Evolutionary conservation across 2,113 vertebrate species (phyloP).

Genomic region (Callionymus lyra): DNA sequence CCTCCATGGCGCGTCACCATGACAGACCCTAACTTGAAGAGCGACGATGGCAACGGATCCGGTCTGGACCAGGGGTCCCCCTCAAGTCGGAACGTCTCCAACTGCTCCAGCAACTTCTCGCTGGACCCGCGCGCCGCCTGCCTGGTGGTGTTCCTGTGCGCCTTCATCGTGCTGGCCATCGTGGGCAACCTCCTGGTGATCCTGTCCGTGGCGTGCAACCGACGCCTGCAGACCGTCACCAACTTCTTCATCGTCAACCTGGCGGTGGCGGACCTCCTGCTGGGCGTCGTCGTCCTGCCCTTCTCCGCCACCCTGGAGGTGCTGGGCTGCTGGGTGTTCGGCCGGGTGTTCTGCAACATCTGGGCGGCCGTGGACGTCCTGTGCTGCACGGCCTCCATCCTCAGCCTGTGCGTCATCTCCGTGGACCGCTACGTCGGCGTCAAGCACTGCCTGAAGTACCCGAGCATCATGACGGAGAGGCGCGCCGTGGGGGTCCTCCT

Average conservation of each 20-base stretch:
- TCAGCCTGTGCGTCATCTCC: slow-evolving; percentile 95
- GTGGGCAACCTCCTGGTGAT: slow-evolving; percentile 96
- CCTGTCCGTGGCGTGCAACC: slow-evolving; percentile 90
- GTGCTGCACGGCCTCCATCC: slow-evolving; percentile 96
- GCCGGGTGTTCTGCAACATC: slow-evolving; percentile 92
- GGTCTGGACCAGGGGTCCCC: slow-evolving; percentile 25
- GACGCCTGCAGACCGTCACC: slow-evolving; percentile 89
- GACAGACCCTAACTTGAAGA: slow-evolving; percentile 76
- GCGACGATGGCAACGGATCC: slow-evolving; percentile 68
- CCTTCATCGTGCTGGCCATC: slow-evolving; percentile 86
- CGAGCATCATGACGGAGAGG: slow-evolving; percentile 90
- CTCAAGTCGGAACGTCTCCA: slow-evolving; percentile 55
- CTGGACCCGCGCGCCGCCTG: slow-evolving; percentile 77
- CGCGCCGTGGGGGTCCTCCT: slow-evolving; percentile 81
- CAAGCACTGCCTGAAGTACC: slow-evolving; percentile 92
- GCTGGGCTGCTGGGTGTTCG: slow-evolving; percentile 91
- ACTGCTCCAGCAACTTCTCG: slow-evolving; percentile 62
- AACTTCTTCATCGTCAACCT: slow-evolving; percentile 98
- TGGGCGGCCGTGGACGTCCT: slow-evolving; percentile 98
- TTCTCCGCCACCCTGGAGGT: slow-evolving; percentile 95
- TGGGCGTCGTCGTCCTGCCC: slow-evolving; percentile 87
- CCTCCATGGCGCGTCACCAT: slow-evolving; percentile 76
- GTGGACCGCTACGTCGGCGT: slow-evolving; percentile 95
- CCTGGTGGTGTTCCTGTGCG: slow-evolving; percentile 79
- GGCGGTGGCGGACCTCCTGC: slow-evolving; percentile 88